phyloP scores from a whole-genome alignment of 2,888 invertebrate species.

The Hirtodrosophila confusa region DNA sequence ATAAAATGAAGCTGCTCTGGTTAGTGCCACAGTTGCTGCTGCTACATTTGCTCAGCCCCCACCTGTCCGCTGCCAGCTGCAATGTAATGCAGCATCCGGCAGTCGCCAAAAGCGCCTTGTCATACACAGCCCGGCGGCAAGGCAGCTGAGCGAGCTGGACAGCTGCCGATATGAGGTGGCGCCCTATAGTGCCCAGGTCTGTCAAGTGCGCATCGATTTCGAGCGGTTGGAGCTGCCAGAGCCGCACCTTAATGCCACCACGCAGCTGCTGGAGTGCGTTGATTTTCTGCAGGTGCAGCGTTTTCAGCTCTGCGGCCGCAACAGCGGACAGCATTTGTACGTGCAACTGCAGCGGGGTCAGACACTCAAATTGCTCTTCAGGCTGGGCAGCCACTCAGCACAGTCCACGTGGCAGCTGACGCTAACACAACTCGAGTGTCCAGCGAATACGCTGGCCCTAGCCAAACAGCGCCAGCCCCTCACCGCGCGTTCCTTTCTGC shows the following conservation, averaged over 20 bases:
- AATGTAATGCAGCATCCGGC: constrained; percentile 66
- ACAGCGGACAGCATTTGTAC: constrained; percentile 86
- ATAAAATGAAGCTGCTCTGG: constrained; percentile 44
- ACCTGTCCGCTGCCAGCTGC: constrained; percentile 52
- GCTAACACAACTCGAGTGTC: constrained; percentile 87
- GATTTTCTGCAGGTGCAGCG: constrained; percentile 78
- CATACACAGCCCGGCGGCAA: constrained; percentile 71
- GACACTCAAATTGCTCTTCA: constrained; percentile 84
- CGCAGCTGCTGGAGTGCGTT: constrained; percentile 56
- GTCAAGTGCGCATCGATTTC: constrained; percentile 80
- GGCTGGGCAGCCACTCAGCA: constrained; percentile 83
- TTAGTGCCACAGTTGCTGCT: constrained; percentile 22
- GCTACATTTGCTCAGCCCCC: constrained; percentile 1
- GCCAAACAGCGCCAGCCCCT: constrained; percentile 12
- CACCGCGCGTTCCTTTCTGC: constrained; percentile 58
- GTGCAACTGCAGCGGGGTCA: constrained; percentile 75
- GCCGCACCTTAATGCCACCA: constrained; percentile 60
- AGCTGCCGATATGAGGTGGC: constrained; percentile 73
- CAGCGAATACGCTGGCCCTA: constrained; percentile 36
- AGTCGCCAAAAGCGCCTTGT: constrained; percentile 77
- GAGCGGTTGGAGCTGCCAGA: constrained; percentile 76
- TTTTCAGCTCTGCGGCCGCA: constrained; percentile 86
- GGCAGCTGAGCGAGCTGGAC: constrained; percentile 46
- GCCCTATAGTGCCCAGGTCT: constrained; percentile 73
- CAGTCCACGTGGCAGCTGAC: constrained; percentile 86